These are phyloP conservation scores for Borostomias antarcticus DNA, from an alignment of 2,797 vertebrate genomes.

Conservation along the genomic window DNA sequence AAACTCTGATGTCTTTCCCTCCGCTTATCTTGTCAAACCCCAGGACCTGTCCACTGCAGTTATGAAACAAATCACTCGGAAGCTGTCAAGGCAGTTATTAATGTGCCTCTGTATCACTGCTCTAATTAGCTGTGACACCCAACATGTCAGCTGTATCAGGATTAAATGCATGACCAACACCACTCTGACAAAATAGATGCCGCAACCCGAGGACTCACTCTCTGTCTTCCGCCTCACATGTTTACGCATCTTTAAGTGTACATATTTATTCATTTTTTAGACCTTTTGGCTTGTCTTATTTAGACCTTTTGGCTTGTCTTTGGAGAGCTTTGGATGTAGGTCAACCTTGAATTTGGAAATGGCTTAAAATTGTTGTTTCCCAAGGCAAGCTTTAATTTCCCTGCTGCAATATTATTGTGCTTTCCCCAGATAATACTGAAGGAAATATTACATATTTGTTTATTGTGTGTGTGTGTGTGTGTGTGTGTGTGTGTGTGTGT, in stretches of 20 bases:
- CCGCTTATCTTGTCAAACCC: conserved; percentile 67
- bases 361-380: background rate
- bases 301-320: background rate
- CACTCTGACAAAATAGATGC: conserved; percentile 50
- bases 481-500: too few relatives aligned
- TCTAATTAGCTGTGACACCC: conserved; percentile 89
- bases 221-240: conserved; percentile 33
- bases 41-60: conserved; percentile 81
- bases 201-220: conserved; percentile 35
- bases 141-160: conserved; percentile 82
- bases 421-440: too few relatives aligned
- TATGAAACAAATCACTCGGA: conserved; percentile 81
- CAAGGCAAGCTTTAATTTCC: conserved; percentile 3
- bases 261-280: background rate
- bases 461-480: too few relatives aligned
- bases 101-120: conserved; percentile 85
- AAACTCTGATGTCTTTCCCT: conserved; percentile 40
- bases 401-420: too few relatives aligned
- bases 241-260: conserved; percentile 15
- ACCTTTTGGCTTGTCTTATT: too few relatives aligned
- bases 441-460: too few relatives aligned
- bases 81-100: conserved; percentile 83
- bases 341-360: background rate
- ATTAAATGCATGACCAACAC: conserved; percentile 84
- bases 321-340: background rate